These are phyloP conservation scores for Heliconius cydno DNA, from an alignment of 2,888 invertebrate genomes.

Conservation along the genomic window DNA sequence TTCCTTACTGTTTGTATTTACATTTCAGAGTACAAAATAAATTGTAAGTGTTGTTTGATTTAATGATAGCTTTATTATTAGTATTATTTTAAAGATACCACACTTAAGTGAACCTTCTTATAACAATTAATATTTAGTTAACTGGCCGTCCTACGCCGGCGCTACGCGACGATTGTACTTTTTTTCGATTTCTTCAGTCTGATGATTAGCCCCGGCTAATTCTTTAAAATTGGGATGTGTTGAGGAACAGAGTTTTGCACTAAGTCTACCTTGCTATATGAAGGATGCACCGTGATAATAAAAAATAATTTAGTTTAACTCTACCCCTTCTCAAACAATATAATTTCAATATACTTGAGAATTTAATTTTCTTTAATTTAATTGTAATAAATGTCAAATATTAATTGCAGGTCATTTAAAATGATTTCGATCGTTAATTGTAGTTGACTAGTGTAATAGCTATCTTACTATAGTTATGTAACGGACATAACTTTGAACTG, in stretches of 20 bases:
- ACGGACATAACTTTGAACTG: constrained; percentile 5
- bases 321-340: not conserved
- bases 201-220: not conserved
- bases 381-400: not conserved
- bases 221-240: not conserved
- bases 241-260: not conserved
- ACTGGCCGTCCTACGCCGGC: not conserved
- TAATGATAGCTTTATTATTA: constrained; percentile 1
- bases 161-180: not conserved
- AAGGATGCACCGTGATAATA: no score
- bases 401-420: not conserved
- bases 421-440: not conserved
- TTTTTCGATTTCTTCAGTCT: not conserved
- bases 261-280: not conserved
- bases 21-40: constrained; percentile 17
- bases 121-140: not conserved
- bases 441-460: not conserved
- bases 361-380: not conserved
- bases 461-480: not conserved
- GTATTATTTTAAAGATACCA: not conserved
- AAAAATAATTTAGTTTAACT: no score
- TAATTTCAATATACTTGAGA: not conserved
- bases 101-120: not conserved
- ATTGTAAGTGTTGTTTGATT: constrained; percentile 16
- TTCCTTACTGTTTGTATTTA: not conserved